Evolutionary conservation across 2,113 vertebrate genomes (phyloP).

Genomic region (Corydoras sp.): DNA sequence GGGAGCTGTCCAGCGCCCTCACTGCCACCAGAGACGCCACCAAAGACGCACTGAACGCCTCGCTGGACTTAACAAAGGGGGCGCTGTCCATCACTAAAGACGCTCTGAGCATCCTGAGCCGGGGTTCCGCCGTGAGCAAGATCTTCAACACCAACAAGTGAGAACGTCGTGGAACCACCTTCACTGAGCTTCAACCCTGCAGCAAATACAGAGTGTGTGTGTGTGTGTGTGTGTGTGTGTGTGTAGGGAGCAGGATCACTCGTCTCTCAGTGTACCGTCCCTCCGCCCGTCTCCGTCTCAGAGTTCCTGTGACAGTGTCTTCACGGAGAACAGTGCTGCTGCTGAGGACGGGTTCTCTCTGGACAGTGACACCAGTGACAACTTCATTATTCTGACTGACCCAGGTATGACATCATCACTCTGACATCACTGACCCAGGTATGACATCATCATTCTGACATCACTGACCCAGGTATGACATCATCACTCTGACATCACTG

Average conservation of each 20-base stretch:
- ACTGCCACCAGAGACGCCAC: conserved; percentile 86
- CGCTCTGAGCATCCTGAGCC: conserved; percentile 81
- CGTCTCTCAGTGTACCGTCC: too few species aligned
- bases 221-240: conserved; percentile 7
- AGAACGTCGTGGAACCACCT: background rate
- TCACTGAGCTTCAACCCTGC: too few species aligned
- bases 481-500: too few species aligned
- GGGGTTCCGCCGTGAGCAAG: conserved; percentile 85
- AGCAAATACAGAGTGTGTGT: background rate
- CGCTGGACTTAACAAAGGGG: conserved; percentile 91
- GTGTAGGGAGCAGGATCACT: too few species aligned
- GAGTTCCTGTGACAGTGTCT: conserved; percentile 82
- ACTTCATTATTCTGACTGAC: conserved; percentile 81
- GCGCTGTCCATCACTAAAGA: conserved; percentile 90
- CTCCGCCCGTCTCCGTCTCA: conserved; percentile 71
- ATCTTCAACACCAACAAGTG: conserved; percentile 78
- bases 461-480: too few species aligned
- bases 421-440: too few species aligned
- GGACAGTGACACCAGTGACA: conserved; percentile 85
- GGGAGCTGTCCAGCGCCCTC: conserved; percentile 81
- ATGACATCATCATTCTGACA: too few species aligned
- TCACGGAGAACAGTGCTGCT: conserved; percentile 77
- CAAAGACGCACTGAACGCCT: conserved; percentile 70
- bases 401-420: conserved; percentile 56
- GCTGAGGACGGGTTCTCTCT: conserved; percentile 80